Evolutionary conservation across 2,797 vertebrate genomes (phyloP).

Genomic region (Notamacropus eugenii): DNA sequence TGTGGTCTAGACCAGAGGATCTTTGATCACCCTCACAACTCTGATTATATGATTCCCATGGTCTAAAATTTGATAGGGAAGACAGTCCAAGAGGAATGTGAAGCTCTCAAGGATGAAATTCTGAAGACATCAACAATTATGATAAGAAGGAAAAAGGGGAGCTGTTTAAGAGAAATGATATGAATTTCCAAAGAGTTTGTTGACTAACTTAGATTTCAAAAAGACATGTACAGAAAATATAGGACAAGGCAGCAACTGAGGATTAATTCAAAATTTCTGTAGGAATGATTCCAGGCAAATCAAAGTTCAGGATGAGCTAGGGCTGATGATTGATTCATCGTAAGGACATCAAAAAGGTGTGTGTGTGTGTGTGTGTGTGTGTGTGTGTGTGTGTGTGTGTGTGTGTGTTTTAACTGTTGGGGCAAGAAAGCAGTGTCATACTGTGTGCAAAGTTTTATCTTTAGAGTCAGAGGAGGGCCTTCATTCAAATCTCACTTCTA

Average conservation of each 20-base stretch:
- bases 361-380: neutral
- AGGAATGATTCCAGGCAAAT: neutral
- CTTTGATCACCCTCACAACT: neutral
- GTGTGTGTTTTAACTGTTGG: neutral
- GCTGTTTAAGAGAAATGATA: neutral
- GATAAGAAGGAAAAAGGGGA: neutral
- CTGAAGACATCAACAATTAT: neutral
- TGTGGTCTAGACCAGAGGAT: neutral
- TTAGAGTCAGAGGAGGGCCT: neutral
- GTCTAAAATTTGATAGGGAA: neutral
- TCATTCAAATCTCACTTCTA: neutral
- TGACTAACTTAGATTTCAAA: neutral
- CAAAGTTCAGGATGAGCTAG: neutral
- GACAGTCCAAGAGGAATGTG: neutral
- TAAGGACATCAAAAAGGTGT: neutral
- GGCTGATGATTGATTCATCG: neutral
- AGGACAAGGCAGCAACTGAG: neutral
- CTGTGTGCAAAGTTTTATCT: neutral
- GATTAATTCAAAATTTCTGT: neutral
- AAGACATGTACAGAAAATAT: neutral
- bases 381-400: neutral
- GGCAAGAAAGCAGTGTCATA: neutral
- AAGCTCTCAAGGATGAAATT: neutral
- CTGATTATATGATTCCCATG: neutral
- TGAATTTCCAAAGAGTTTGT: neutral